Evolutionary conservation across 2,113 vertebrate species (phyloP).

Genomic region (Axis porcinus): DNA sequence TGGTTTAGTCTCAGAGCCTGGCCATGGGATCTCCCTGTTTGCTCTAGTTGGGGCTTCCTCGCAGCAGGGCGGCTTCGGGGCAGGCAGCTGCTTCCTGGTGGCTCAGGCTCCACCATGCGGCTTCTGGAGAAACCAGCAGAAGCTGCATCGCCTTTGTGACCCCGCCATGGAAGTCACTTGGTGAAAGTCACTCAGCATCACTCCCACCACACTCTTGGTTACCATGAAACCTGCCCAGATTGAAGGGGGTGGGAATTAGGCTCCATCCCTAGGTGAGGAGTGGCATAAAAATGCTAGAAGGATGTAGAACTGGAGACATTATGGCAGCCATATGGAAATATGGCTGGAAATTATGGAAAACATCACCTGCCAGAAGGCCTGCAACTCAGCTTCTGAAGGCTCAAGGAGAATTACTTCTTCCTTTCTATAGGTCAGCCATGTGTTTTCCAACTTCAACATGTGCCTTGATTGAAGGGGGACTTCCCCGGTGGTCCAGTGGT

Average conservation of each 20-base stretch:
- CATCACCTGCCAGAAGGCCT: neutral
- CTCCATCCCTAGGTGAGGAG: neutral
- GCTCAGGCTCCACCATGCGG: neutral
- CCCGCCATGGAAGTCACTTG: neutral
- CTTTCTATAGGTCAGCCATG: slow-evolving; percentile 49
- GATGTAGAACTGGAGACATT: no score
- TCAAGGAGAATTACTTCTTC: neutral
- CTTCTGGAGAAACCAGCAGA: neutral
- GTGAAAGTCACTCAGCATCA: neutral
- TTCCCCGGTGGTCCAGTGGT: neutral
- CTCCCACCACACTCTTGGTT: neutral
- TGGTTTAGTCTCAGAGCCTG: neutral
- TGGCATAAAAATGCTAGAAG: neutral
- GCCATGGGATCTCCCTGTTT: neutral
- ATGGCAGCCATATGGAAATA: neutral
- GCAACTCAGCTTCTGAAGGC: neutral
- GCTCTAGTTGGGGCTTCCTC: neutral
- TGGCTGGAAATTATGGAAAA: neutral
- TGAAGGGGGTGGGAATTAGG: neutral
- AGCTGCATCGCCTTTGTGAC: neutral
- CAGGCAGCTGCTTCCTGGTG: neutral
- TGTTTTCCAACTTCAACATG: slow-evolving; percentile 47
- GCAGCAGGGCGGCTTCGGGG: accelerated
- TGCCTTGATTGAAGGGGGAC: neutral
- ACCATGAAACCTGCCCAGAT: neutral